A percentile compares a stretch with the other conserved stretches of the same genome.
phyloP scores from a whole-genome alignment of 2,113 vertebrate genomes.

The Eudyptes chrysolophus region DNA sequence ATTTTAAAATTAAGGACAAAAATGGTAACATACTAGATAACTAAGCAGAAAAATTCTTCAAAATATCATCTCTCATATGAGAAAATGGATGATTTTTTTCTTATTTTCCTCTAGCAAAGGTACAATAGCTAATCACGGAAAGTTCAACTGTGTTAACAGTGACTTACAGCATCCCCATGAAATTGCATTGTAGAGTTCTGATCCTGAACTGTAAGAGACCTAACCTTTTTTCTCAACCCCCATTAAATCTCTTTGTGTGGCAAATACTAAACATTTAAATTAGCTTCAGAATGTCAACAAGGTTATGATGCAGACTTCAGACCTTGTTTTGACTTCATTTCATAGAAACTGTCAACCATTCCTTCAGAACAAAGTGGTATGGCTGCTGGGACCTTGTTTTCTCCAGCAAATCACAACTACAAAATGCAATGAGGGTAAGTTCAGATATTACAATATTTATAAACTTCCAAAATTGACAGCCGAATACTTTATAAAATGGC shows the following conservation, averaged over 20 bases:
- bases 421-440: neutral
- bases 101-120: neutral
- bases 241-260: neutral
- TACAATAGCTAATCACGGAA: neutral
- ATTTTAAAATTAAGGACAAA: neutral
- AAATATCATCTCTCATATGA: neutral
- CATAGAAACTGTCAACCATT: neutral
- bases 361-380: neutral
- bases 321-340: neutral
- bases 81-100: neutral
- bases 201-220: neutral
- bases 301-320: neutral
- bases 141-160: neutral
- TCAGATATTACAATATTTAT: neutral
- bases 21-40: neutral
- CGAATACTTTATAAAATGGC: neutral
- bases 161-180: neutral
- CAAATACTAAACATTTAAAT: neutral
- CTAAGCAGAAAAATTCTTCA: neutral
- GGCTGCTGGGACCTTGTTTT: neutral
- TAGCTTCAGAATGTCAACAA: neutral
- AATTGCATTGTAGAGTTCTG: neutral
- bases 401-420: neutral
- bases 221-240: neutral
- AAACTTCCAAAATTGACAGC: neutral